Evolutionary conservation across 1,140 invertebrate species (phyloP), one percentile per base, ranked within the genome.

Genomic region (Grapholita molesta): DNA sequence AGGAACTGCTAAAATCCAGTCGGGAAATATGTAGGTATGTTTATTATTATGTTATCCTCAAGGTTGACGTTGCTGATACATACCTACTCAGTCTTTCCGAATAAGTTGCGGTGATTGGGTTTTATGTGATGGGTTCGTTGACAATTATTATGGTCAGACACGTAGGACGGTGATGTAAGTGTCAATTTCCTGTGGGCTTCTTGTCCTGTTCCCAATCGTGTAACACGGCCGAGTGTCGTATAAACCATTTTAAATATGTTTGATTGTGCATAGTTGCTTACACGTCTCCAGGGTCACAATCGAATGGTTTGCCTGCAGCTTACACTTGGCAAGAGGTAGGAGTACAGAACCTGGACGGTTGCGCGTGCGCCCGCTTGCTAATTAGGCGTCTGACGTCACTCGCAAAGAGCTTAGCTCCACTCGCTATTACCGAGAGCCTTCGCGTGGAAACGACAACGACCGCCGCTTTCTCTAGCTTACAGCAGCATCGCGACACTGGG

Each of bases 401-500:
- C 65, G 75, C 74, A 76, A 61, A 76, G 79, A 79, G 74, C 70
- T 71, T 71, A 72, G 77, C 78, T 75, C 76, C 64, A 57, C 70
- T 76, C 74, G 76, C 80, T 79, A 87, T 90, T 89, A 88, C 71
- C 66, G 72, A 74, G 77, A 69, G 86, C 85, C 82, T 76, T 86
- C 82, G 83, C 83, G 85, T 82, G 85, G 83, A 89, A 88, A 88
- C 82, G 85, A 89, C 86, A 88, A 89, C 83, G 87, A 87, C 85
- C 87, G 86, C 67, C 73, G 84, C 83, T 89, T 86, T 89, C 85
- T 86, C 83, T 85, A 77, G 70, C 67, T 70, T 72, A 52, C 74
- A 75, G 74, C 70, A 72, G 32, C 67, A 61, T 69, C 68, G 66
- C 66, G 52, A 64, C 57, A 48, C 66, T 67, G 64, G 55, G 32